Conservation (phyloP, 2,797 vertebrate genomes). For the Salarias fasciatus region DNA sequence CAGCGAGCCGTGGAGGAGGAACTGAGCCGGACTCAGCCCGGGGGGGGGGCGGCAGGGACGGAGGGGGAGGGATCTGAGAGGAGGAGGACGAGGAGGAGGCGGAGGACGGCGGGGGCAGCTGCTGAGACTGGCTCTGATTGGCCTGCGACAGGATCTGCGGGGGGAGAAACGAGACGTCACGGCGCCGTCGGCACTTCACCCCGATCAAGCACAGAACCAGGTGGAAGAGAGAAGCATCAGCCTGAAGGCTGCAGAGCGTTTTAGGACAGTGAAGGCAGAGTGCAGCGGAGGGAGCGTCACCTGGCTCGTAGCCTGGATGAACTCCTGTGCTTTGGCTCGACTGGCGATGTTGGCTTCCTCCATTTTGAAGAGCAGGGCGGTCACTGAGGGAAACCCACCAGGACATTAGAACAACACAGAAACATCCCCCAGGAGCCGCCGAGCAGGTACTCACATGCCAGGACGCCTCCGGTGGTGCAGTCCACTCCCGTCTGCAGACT, state of each 20-base stretch:
- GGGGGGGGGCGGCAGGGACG: slow-evolving; percentile 79
- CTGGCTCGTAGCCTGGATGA: slow-evolving; percentile 95
- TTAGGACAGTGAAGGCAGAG: too few species aligned
- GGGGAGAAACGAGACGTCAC: slow-evolving; percentile 8
- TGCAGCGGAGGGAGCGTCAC: too few species aligned
- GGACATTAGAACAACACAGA: slow-evolving; percentile 3
- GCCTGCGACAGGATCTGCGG: slow-evolving; percentile 90
- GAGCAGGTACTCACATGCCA: slow-evolving; percentile 88
- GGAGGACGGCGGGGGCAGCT: slow-evolving; percentile 68
- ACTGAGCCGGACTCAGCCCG: slow-evolving; percentile 81
- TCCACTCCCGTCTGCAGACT: slow-evolving; percentile 91
- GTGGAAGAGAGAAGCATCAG: too few species aligned
- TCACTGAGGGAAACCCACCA: slow-evolving; percentile 78
- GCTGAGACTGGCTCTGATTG: slow-evolving; percentile 84
- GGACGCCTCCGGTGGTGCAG: slow-evolving; percentile 92
- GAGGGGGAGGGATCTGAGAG: slow-evolving; percentile 80
- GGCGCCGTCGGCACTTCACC: too few species aligned
- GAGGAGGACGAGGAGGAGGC: slow-evolving; percentile 77
- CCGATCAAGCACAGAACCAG: too few species aligned
- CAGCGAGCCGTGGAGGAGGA: slow-evolving; percentile 88
- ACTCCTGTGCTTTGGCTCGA: slow-evolving; percentile 93
- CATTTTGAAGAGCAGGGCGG: slow-evolving; percentile 95
- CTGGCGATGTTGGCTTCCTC: slow-evolving; percentile 94
- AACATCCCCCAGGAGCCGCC: too few species aligned
- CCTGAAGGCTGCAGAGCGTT: too few species aligned